Conservation (phyloP, 1,140 invertebrate genomes). For the Stratiolaelaps scimitus region DNA sequence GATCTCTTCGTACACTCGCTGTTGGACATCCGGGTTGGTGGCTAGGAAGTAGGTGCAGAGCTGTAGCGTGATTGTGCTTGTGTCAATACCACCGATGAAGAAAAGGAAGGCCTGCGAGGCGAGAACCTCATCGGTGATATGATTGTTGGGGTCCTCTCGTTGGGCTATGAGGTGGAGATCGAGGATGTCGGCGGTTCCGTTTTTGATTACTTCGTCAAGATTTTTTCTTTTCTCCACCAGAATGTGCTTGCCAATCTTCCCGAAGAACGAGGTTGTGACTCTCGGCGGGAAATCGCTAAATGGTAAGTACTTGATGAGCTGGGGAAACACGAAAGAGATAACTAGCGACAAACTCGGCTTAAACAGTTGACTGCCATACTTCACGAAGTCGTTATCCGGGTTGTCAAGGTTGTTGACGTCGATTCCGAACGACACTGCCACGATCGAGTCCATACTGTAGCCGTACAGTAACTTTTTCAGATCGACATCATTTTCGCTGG, state of each 20-base stretch:
- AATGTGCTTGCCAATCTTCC: not conserved
- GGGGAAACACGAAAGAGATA: not conserved
- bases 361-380: not conserved
- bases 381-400: not conserved
- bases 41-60: slow-evolving; percentile 48
- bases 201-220: not conserved
- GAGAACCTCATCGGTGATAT: too few species aligned
- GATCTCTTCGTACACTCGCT: slow-evolving; percentile 45
- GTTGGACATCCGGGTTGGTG: slow-evolving; percentile 55
- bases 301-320: not conserved
- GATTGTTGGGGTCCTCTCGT: not conserved
- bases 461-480: not conserved
- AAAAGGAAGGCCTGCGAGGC: too few species aligned
- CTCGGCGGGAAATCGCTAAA: not conserved
- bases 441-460: not conserved
- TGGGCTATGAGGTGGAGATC: not conserved
- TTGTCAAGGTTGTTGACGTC: not conserved
- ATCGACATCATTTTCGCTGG: not conserved
- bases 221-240: not conserved
- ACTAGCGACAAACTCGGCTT: not conserved
- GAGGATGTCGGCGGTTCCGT: not conserved
- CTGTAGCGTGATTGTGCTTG: slow-evolving; percentile 51
- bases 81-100: not conserved
- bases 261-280: not conserved
- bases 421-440: slow-evolving; percentile 9